Conservation (phyloP, 2,113 vertebrate species). For the Bungarus multicinctus region DNA sequence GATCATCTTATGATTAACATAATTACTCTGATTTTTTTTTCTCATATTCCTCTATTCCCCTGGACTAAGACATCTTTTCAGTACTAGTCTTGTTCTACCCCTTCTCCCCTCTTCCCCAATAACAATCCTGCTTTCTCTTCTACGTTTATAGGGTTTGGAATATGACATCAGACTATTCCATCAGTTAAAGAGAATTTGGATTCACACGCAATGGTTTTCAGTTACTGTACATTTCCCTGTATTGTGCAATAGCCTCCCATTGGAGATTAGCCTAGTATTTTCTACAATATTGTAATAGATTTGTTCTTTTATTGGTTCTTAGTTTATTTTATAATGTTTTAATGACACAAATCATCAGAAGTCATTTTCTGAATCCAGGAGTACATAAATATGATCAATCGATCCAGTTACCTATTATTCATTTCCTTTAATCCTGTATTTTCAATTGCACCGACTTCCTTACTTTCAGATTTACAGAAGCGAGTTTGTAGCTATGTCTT, state of each 20-base stretch:
- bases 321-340: neutral
- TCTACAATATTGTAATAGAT: neutral
- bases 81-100: neutral
- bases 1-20: neutral
- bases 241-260: neutral
- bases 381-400: neutral
- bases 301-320: neutral
- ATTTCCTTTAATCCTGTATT: neutral
- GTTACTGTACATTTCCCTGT: neutral
- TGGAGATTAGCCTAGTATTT: neutral
- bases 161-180: neutral
- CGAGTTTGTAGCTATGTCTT: neutral
- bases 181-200: neutral
- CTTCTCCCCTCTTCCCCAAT: accelerated
- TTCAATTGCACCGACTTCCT: neutral
- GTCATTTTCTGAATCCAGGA: neutral
- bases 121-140: neutral
- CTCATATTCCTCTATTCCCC: neutral
- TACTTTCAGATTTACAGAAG: neutral
- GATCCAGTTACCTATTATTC: neutral
- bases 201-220: neutral
- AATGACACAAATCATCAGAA: neutral
- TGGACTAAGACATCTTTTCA: neutral
- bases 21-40: neutral
- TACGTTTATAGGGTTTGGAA: neutral